Base-by-base conservation (phyloP, 2,797 vertebrate genomes). In the Chlorospingus flavigularis region DNA sequence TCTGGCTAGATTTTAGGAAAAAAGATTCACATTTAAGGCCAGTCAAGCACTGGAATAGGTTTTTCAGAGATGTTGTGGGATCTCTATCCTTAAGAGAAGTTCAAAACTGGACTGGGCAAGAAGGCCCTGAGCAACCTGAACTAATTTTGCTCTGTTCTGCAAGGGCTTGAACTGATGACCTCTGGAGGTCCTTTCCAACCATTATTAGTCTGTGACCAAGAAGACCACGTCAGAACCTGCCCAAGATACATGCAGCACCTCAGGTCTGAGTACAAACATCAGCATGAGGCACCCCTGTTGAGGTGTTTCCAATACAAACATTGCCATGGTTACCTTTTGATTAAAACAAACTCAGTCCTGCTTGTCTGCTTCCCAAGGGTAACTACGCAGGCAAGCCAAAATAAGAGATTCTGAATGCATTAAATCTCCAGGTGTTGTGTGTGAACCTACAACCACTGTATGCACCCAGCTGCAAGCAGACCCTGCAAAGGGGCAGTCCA, bases 231-330 rank as follows among this genome's bases (percentile, higher is more conserved):
- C 51, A 90, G 73, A 92, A 78, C 28, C 72, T 81, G 54, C 43
- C 51, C 60, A 53, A 66, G 54, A 72, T 31, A 53, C 7, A 3
- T 25, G 40, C 17, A 57, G 45, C 47, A 74, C 43, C 65, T 78
- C 61, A 62, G 1, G 0, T 62, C 42, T 51, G 50, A 75, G 30
- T 37, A 53, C 79, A 94, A 61, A 74, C 43, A 33, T 35, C 72
- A 90, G 85, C 75, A 25, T 26, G 55, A 89, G 62, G 54, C 73
- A 84, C 40, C 47, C 73, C 62, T 48, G 58, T 76, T 75, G 79
- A 62, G 66, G 82, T 18, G 62, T 95, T 95, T 93, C 86, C 90
- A 95, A 86, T 33, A 95, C 80, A 95, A 91, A 95, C 39, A 86
- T 78, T 66, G 79, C 86, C 28, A 2, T 66, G 73, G 90, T 88